Conservation (phyloP, 2,888 invertebrate genomes). For the Apeira syringaria region DNA sequence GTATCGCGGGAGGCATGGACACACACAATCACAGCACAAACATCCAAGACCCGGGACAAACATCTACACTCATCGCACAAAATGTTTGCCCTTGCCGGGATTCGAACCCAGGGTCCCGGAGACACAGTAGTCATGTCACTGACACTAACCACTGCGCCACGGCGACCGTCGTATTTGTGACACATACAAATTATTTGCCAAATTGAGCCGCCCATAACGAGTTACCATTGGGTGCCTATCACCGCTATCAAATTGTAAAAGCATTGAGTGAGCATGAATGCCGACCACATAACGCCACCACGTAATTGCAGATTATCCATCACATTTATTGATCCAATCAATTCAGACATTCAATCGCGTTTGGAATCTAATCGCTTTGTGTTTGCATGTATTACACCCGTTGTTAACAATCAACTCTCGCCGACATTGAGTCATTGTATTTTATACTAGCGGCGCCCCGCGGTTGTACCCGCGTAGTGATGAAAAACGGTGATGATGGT, state of each 20-base stretch:
- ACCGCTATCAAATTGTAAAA: conserved; percentile 23
- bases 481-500: too few species aligned
- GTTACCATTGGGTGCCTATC: conserved; percentile 19
- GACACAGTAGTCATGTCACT: too few species aligned
- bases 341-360: conserved; percentile 42
- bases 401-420: conserved; percentile 18
- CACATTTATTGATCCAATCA: conserved; percentile 48
- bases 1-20: too few species aligned
- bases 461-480: too few species aligned
- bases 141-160: too few species aligned
- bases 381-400: conserved; percentile 33
- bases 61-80: too few species aligned
- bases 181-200: conserved; percentile 16
- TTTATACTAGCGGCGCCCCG: too few species aligned
- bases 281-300: conserved; percentile 16
- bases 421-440: neutral
- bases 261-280: conserved; percentile 25
- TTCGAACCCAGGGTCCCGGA: too few species aligned
- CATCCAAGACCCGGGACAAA: too few species aligned
- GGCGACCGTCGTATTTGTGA: too few species aligned
- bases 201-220: conserved; percentile 18
- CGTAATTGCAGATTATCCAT: conserved; percentile 49
- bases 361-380: conserved; percentile 40
- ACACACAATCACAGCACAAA: too few species aligned
- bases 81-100: too few species aligned